Percentiles rank a stretch among this genome's conserved stretches.
These are phyloP conservation scores for Pollimyrus isidori DNA, from an alignment of 2,113 vertebrate species.

Conservation along the genomic window DNA sequence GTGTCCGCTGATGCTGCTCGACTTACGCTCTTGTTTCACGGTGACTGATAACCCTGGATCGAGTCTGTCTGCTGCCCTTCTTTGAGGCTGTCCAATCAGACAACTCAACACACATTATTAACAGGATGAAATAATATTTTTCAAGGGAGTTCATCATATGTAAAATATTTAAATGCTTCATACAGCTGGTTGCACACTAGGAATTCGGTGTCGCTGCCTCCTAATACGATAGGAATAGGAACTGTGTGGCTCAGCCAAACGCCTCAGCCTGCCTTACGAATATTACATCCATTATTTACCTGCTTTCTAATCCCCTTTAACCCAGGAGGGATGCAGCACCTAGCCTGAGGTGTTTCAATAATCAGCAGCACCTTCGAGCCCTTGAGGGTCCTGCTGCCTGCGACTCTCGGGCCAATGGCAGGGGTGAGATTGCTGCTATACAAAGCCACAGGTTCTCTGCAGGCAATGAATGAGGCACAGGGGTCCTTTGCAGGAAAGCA, in stretches of 20 bases:
- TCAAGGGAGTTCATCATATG: not conserved
- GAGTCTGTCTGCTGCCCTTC: not conserved
- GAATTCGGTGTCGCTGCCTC: not conserved
- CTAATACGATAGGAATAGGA: not conserved
- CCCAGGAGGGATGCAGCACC: not conserved
- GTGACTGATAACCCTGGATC: not conserved
- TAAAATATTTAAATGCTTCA: not conserved
- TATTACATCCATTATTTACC: not conserved
- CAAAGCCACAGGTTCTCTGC: not conserved
- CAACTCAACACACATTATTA: not conserved
- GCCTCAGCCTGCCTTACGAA: not conserved
- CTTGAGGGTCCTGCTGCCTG: not conserved
- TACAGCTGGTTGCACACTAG: not conserved
- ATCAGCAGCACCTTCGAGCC: not conserved
- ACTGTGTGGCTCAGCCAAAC: not conserved
- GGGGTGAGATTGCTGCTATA: not conserved
- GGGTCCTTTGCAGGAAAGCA: not conserved
- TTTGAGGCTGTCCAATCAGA: not conserved
- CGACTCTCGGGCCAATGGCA: not conserved
- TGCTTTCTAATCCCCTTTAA: not conserved
- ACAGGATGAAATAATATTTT: not conserved
- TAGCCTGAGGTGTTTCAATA: not conserved
- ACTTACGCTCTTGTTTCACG: not conserved
- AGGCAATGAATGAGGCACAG: not conserved
- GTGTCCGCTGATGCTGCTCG: not conserved